Base-by-base conservation (phyloP, 2,113 vertebrate species). In the Haemorhous mexicanus region DNA sequence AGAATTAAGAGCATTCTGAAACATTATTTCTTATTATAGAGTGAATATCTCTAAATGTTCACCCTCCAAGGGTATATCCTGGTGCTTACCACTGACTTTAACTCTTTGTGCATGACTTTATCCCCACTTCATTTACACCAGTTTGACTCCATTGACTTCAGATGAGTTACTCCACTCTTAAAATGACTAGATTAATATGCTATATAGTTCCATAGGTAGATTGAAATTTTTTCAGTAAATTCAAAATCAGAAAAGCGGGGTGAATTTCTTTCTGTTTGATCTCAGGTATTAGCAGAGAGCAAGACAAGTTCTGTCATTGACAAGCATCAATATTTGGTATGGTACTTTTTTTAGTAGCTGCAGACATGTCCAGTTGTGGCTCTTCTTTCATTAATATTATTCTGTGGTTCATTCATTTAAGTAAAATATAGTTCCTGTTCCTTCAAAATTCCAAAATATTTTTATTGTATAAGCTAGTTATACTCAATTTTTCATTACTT, bases 381-480 rank as follows among this genome's bases (percentile, higher is more conserved):
- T 43, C 44, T 23, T 30, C 63, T 95, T 90, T 85, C 58, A 86
- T 49, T 21, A 39, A 32, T 77, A 76, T 89, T 63, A 66, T 62
- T 69, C 19, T 37, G 11, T 70, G 75, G 16, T 23, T 85, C 39
- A 74, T 89, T 89, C 41, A 43, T n/a, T 28, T 89, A 90, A 63
- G 43, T 56, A 55, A 91, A 78, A 79, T 83, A 72, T 35, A 81
- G 63, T 64, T 85, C 50, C 83, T 11, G 56, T 61, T 78, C n/a
- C 43, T 92, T 74, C 18, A 80, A 90, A 93, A 95, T 78, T 93
- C 84, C 35, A 85, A 89, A 94, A 86, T 87, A 79, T 87, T 92
- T 96, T 93, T 46, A 30, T 94, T 97, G 77, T 75, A 82, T 95
- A 93, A 95, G 56, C 56, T 91, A 97, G 55, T 91, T 96, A 89